Percentiles rank a stretch among this genome's conserved stretches.
These are phyloP conservation scores for Procambarus virginalis DNA, from an alignment of 1,140 invertebrate species.

Conservation along the genomic window DNA sequence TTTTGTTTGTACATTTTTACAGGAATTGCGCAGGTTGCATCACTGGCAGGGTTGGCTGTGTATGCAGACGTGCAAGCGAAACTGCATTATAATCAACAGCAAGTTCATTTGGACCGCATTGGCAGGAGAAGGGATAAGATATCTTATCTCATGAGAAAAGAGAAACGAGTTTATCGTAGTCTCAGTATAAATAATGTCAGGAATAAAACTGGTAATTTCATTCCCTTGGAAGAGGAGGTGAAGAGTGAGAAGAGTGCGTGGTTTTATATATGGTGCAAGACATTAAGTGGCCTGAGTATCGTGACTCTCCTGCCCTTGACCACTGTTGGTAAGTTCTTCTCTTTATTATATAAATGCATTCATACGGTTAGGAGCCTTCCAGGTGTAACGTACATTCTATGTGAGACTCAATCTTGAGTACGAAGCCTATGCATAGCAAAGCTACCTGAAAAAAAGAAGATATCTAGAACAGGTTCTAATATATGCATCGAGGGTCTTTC, in stretches of 20 bases:
- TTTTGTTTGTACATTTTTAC: too few species aligned
- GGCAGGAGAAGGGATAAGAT: background rate
- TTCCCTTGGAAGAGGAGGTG: slow-evolving; percentile 16
- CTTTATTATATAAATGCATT: too few species aligned
- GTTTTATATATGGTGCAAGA: background rate
- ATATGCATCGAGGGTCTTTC: too few species aligned
- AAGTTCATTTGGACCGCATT: background rate
- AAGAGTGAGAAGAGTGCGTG: background rate
- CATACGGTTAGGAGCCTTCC: too few species aligned
- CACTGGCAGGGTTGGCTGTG: background rate
- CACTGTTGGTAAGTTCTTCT: background rate
- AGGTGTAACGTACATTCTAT: too few species aligned
- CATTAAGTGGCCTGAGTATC: background rate
- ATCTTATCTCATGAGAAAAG: background rate
- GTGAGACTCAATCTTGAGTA: too few species aligned
- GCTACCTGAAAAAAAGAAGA: too few species aligned
- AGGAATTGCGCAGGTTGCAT: slow-evolving; percentile 23
- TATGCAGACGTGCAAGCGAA: background rate
- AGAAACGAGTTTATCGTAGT: slow-evolving; percentile 18
- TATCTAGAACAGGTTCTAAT: too few species aligned
- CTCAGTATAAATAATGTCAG: slow-evolving; percentile 27
- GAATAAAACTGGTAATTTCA: slow-evolving; percentile 6
- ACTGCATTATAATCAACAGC: background rate
- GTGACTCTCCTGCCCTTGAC: slow-evolving; percentile 4
- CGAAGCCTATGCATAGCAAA: too few species aligned